phyloP scores from a whole-genome alignment of 2,888 invertebrate genomes.

The Ormyrus pomaceus region DNA sequence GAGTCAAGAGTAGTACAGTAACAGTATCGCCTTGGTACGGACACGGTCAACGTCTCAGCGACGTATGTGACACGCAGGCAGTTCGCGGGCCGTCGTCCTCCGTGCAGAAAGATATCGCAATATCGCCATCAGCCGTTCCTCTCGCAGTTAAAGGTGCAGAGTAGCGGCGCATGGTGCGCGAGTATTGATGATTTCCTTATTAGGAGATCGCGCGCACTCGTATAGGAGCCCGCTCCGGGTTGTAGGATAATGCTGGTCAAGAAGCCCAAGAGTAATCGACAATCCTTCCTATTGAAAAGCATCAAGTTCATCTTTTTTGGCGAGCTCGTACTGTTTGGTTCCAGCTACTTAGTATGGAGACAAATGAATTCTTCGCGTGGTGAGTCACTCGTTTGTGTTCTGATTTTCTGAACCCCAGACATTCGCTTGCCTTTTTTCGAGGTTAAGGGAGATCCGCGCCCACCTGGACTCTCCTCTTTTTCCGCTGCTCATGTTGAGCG shows the following conservation, averaged over 20 bases:
- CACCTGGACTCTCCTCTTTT: no score
- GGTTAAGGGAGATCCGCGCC: constrained; percentile 27
- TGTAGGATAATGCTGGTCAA: constrained; percentile 51
- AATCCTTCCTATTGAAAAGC: not conserved
- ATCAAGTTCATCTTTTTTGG: constrained; percentile 26
- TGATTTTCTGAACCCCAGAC: not conserved
- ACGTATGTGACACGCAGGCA: no score
- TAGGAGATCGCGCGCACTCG: constrained; percentile 65
- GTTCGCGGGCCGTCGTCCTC: no score
- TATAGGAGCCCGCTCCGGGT: constrained; percentile 4
- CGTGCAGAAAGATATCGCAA: no score
- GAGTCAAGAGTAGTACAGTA: no score
- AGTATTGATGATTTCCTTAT: constrained; percentile 71
- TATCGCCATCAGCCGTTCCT: no score
- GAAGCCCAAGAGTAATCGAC: constrained; percentile 9
- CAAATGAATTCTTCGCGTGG: constrained; percentile 43
- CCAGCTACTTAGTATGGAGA: constrained; percentile 24
- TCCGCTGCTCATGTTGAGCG: no score
- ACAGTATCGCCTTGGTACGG: no score
- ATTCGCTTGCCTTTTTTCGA: constrained; percentile 14
- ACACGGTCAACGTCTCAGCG: no score
- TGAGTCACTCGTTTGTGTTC: constrained; percentile 34
- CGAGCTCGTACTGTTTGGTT: constrained; percentile 17
- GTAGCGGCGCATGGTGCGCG: no score
- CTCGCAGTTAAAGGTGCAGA: no score